Evolutionary conservation across 2,888 invertebrate genomes (phyloP), one percentile per base, ranked within the genome.

Genomic region (Lysandra bellargus): DNA sequence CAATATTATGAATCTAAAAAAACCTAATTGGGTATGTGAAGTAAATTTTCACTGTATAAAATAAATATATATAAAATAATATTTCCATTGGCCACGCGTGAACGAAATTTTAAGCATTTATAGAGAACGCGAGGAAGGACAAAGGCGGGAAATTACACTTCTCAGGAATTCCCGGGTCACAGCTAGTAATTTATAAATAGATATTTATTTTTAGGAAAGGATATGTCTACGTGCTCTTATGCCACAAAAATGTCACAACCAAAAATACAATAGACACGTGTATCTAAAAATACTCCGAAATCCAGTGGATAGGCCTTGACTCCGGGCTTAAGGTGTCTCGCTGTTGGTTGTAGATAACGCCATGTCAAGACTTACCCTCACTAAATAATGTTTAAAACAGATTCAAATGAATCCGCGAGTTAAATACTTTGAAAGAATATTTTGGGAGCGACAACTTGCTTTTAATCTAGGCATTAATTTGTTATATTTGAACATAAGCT

Each of bases 341-440:
- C 69, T 69, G 69, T 14, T 37, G 33, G 17, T 5, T 37, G 17
- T 5, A 33, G 69, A 69, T 69, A 69, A 17, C 14, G 33, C 69
- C 6, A 30, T 23, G 9, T 69, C 30, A 69, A 14, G 33, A 17
- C 69, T 69, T 69, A 17, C 33, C 12, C 30, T 30, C 1, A 17
- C 23, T 69, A 33, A 69, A 69, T 61, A 61, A 64, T 37, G 14
- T 37, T 69, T 69, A 14, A 69, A 69, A 69, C 33, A 69, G 37
- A 69, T 69, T 69, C 2, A 69, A 37, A 69, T 14, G 14, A 37
- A 33, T 69, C 14, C 33, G 17, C 33, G 5, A 17, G 33, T 33
- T 69, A 33, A 69, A 69, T 30, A 64, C 12, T 30, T 69, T 30
- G 1, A 33, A 5, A 14, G 14, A 69, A 33, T 33, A 37, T 6